Evolutionary conservation across 2,888 invertebrate genomes (phyloP).

Genomic region (Hydroisotoma schaefferi): DNA sequence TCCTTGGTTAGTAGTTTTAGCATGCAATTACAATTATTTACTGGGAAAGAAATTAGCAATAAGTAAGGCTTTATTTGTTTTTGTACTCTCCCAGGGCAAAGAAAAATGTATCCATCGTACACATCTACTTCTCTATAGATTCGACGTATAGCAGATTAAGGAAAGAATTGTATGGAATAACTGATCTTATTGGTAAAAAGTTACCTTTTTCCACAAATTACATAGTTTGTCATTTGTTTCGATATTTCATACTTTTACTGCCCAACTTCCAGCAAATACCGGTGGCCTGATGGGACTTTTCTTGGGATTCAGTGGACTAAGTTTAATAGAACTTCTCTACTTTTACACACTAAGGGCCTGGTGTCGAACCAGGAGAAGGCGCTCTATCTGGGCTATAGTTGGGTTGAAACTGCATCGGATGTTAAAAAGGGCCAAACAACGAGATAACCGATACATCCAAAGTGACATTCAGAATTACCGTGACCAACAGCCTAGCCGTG

Average conservation of each 20-base stretch:
- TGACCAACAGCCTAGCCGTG: not conserved
- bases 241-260: not conserved
- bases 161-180: slow-evolving; percentile 41
- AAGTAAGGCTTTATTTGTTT: too few species aligned
- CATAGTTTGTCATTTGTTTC: not conserved
- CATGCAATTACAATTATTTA: not conserved
- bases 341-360: slow-evolving; percentile 40
- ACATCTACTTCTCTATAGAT: slow-evolving; percentile 40
- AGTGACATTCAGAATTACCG: not conserved
- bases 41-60: not conserved
- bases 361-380: slow-evolving; percentile 30
- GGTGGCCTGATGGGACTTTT: slow-evolving; percentile 37
- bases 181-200: slow-evolving; percentile 38
- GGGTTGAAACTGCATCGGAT: slow-evolving; percentile 28
- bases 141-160: slow-evolving; percentile 38
- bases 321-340: slow-evolving; percentile 36
- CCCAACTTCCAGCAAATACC: slow-evolving; percentile 21
- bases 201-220: not conserved
- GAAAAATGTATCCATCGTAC: slow-evolving; percentile 43
- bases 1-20: slow-evolving; percentile 22
- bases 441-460: not conserved
- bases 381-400: slow-evolving; percentile 27
- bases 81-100: slow-evolving; percentile 23
- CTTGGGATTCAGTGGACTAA: slow-evolving; percentile 37
- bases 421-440: slow-evolving; percentile 26